phyloP scores from a whole-genome alignment of 92 coral and sea anemone genomes.

The Epizoanthus fatuus region DNA sequence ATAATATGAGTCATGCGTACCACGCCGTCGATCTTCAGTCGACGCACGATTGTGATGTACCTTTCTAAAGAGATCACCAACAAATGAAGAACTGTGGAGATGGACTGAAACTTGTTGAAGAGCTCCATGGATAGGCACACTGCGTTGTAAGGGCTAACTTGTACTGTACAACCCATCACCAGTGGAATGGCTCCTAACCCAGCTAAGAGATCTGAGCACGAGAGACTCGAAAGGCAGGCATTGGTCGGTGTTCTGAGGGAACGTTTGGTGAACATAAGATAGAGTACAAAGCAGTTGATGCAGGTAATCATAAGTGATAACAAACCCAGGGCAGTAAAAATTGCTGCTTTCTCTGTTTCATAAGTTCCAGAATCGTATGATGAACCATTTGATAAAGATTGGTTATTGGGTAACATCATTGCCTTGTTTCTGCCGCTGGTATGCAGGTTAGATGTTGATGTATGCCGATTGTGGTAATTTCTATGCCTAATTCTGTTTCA shows the following conservation, averaged over 20 bases:
- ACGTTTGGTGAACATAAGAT: slow-evolving; percentile 31
- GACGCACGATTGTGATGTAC: too few species aligned
- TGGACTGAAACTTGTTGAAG: slow-evolving; percentile 54
- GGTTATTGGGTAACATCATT: not conserved
- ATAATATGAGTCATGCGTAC: too few species aligned
- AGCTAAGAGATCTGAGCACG: slow-evolving; percentile 67
- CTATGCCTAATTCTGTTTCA: too few species aligned
- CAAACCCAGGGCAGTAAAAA: not conserved
- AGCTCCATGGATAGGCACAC: slow-evolving; percentile 61
- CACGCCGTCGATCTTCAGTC: too few species aligned
- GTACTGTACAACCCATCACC: slow-evolving; percentile 55
- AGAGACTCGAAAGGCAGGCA: slow-evolving; percentile 65
- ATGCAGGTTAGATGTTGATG: too few species aligned
- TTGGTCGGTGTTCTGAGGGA: slow-evolving; percentile 66
- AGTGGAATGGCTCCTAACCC: slow-evolving; percentile 60
- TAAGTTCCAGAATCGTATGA: not conserved
- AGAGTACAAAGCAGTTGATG: slow-evolving; percentile 37
- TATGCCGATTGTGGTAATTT: too few species aligned
- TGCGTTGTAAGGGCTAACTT: not conserved
- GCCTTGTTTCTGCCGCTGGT: not conserved
- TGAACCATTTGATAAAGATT: not conserved
- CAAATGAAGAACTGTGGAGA: slow-evolving; percentile 67
- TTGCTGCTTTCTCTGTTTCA: not conserved
- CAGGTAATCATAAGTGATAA: slow-evolving; percentile 7
- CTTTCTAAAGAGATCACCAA: too few species aligned